Conservation (phyloP, 2,797 vertebrate species). For the Artibeus lituratus region DNA sequence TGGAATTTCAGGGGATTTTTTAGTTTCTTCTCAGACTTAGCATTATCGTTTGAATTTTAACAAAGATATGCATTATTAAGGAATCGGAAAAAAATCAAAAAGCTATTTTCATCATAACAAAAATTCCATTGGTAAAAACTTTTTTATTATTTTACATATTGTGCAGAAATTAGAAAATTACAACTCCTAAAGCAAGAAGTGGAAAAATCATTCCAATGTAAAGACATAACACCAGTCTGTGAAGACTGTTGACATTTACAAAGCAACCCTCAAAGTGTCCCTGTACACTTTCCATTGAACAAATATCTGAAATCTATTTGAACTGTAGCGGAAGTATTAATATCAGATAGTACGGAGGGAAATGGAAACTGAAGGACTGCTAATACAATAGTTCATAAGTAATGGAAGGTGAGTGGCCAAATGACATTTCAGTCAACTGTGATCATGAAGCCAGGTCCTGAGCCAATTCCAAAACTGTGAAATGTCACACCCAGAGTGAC, state of each 20-base stretch:
- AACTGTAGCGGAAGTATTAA: not conserved
- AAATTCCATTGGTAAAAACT: conserved; percentile 11
- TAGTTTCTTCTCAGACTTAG: conserved; percentile 22
- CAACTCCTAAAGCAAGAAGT: not conserved
- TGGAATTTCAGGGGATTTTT: conserved; percentile 42
- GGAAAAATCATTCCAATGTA: conserved; percentile 66
- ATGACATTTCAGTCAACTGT: not conserved
- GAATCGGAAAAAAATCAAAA: conserved; percentile 4
- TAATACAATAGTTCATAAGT: not conserved
- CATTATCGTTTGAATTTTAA: conserved; percentile 25
- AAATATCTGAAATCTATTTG: conserved; percentile 6
- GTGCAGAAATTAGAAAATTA: conserved; percentile 36
- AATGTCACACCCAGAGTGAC: not conserved
- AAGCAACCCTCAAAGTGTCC: not conserved
- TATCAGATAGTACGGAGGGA: not conserved
- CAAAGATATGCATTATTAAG: conserved; percentile 3
- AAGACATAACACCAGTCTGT: conserved; percentile 64
- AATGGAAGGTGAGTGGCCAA: not conserved
- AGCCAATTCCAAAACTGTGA: not conserved
- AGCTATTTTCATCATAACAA: conserved; percentile 20
- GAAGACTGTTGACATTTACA: conserved; percentile 61
- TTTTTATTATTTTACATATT: conserved; percentile 39
- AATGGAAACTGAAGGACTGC: conserved; percentile 25
- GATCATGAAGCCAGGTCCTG: not conserved
- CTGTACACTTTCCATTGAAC: not conserved